Conservation (phyloP, 92 coral and sea anemone species). For the Palythoa grandiflora region DNA sequence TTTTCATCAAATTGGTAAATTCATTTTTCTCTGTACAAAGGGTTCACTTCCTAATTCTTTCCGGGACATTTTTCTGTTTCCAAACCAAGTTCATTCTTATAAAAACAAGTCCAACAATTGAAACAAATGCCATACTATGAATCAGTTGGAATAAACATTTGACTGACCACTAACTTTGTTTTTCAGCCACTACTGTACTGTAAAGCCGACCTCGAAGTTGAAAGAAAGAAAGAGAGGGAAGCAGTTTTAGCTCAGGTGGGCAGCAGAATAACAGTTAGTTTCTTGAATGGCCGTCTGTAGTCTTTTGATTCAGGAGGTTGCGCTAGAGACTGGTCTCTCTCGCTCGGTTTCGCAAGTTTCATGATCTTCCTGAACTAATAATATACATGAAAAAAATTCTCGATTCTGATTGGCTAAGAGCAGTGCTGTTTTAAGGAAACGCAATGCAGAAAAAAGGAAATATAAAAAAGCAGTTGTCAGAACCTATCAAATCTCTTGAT, state of each 20-base stretch:
- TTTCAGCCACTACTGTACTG: conserved; percentile 82
- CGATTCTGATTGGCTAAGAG: no score
- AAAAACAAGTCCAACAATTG: neutral
- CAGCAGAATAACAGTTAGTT: neutral
- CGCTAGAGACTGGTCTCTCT: neutral
- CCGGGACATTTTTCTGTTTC: neutral
- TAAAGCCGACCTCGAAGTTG: conserved; percentile 88
- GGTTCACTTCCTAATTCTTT: no score
- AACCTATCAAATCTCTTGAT: no score
- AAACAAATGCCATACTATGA: neutral
- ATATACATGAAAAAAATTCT: no score
- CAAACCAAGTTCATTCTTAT: neutral
- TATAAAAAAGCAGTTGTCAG: no score
- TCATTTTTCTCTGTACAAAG: no score
- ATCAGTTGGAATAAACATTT: no score
- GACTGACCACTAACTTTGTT: neutral
- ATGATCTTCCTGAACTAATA: neutral
- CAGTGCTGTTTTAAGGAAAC: no score
- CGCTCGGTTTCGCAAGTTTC: neutral
- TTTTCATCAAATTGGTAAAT: no score
- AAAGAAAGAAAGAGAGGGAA: conserved; percentile 83
- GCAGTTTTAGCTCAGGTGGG: conserved; percentile 83
- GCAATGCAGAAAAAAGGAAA: no score
- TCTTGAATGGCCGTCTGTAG: neutral
- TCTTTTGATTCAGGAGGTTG: neutral